Evolutionary conservation across 2,888 invertebrate species (phyloP).

Genomic region (Eulithis testata): DNA sequence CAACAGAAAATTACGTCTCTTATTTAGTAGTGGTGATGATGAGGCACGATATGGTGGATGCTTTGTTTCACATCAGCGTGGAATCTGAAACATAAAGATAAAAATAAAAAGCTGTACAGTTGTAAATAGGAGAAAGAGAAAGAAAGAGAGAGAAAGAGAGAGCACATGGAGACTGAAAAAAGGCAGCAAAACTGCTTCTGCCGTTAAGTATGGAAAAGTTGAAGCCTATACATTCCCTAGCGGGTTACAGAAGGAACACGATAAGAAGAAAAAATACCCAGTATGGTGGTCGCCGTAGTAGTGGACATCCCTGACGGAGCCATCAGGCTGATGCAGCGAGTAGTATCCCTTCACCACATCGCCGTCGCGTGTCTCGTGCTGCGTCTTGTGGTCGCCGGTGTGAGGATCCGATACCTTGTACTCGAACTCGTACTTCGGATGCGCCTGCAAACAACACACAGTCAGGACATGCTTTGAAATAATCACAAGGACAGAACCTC

Average conservation of each 20-base stretch:
- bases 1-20: not conserved
- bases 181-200: no score
- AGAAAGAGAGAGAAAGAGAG: no score
- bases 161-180: no score
- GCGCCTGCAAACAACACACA: constrained; percentile 49
- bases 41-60: constrained; percentile 70
- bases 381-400: constrained; percentile 60
- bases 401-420: constrained; percentile 60
- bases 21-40: constrained; percentile 55
- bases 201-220: no score
- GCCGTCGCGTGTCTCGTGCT: constrained; percentile 62
- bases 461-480: constrained; percentile 1
- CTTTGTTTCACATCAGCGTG: constrained; percentile 74
- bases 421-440: constrained; percentile 63
- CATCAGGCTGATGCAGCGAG: constrained; percentile 60
- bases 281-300: constrained; percentile 48
- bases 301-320: constrained; percentile 55
- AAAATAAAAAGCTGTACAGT: no score
- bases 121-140: no score
- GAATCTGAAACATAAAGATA: constrained; percentile 59
- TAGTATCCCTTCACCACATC: constrained; percentile 62
- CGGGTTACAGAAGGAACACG: no score
- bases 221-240: no score
- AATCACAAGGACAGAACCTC: not conserved
- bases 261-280: constrained; percentile 43